phyloP scores from a whole-genome alignment of 2,113 vertebrate genomes.

The Platichthys stellatus region DNA sequence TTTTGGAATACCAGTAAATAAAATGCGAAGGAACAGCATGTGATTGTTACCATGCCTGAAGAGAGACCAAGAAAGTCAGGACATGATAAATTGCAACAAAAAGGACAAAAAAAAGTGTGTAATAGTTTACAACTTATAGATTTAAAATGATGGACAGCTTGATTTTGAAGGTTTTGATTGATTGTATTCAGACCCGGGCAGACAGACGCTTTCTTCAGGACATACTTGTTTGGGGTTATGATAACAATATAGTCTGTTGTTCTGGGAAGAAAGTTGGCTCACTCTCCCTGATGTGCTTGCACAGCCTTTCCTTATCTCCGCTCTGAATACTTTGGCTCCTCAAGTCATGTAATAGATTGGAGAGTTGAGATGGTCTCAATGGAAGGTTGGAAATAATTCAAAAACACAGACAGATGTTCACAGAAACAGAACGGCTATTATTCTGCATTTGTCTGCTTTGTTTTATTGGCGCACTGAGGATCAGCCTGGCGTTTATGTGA shows the following conservation, averaged over 20 bases:
- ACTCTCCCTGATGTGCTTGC: conserved; percentile 9
- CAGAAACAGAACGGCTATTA: conserved; percentile 38
- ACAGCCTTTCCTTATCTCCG: conserved; percentile 46
- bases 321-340: conserved; percentile 40
- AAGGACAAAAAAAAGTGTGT: not conserved
- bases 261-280: conserved; percentile 44
- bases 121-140: not conserved
- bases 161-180: not conserved
- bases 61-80: conserved; percentile 1
- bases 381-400: conserved; percentile 42
- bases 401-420: conserved; percentile 50
- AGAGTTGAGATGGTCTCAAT: conserved; percentile 36
- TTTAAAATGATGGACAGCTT: not conserved
- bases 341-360: conserved; percentile 51
- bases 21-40: conserved; percentile 25
- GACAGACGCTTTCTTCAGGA: conserved; percentile 7
- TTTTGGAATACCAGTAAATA: conserved; percentile 19
- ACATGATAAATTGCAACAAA: not conserved
- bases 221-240: conserved; percentile 31
- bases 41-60: conserved; percentile 10
- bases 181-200: not conserved
- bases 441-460: conserved; percentile 50
- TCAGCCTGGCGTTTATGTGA: conserved; percentile 31
- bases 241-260: conserved; percentile 46
- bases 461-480: conserved; percentile 44